A percentile compares a stretch with the other conserved stretches of the same genome.
Conservation (phyloP, 1,140 invertebrate species). For the Laupala kohalensis region DNA sequence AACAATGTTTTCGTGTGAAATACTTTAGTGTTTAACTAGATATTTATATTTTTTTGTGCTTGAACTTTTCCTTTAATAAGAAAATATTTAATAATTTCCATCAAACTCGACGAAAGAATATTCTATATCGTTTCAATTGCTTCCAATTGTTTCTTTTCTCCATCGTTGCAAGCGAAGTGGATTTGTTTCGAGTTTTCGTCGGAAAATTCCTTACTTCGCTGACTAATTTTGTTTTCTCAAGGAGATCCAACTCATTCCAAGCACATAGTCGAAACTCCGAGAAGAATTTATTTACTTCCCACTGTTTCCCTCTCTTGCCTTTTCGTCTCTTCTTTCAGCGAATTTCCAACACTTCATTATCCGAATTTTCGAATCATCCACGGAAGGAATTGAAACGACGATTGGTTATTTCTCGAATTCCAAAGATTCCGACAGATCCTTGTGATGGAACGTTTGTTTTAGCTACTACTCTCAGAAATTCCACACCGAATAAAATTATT, state of each 20-base stretch:
- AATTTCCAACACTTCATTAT: neutral
- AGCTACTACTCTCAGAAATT: neutral
- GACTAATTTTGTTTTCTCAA: neutral
- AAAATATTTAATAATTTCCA: too few relatives aligned
- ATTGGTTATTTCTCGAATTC: neutral
- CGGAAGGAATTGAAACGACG: neutral
- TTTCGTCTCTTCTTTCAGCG: neutral
- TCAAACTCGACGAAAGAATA: too few relatives aligned
- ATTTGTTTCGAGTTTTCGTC: too few relatives aligned
- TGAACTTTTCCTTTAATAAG: too few relatives aligned
- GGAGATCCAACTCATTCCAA: neutral
- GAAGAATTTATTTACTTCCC: neutral
- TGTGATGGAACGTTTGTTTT: neutral
- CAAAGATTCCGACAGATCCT: neutral
- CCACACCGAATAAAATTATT: neutral
- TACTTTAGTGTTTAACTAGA: too few relatives aligned
- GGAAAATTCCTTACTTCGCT: neutral
- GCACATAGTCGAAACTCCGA: neutral
- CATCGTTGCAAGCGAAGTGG: too few relatives aligned
- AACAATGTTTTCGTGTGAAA: too few relatives aligned
- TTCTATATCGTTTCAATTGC: too few relatives aligned
- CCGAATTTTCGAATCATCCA: neutral
- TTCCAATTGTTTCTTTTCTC: too few relatives aligned
- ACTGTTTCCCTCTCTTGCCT: too few relatives aligned
- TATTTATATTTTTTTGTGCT: too few relatives aligned